Percentiles rank a stretch among this genome's conserved stretches.
phyloP scores from a whole-genome alignment of 2,888 invertebrate species.

The Escarpia spicata region DNA sequence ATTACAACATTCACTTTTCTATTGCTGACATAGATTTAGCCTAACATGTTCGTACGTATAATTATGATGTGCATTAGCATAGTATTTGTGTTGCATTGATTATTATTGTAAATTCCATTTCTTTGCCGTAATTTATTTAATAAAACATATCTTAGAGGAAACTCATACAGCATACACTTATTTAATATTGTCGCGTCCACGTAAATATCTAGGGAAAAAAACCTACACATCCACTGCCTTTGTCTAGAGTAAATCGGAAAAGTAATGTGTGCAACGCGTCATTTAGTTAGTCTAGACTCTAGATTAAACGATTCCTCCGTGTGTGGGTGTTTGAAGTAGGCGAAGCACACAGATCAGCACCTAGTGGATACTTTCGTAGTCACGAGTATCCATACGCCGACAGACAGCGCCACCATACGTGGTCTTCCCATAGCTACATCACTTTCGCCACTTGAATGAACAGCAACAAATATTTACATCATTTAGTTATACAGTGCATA shows the following conservation, averaged over 20 bases:
- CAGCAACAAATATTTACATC: too few relatives aligned
- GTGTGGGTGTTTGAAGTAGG: neutral
- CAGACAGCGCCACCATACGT: neutral
- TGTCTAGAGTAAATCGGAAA: neutral
- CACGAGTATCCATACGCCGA: neutral
- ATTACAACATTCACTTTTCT: neutral
- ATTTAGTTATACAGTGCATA: too few relatives aligned
- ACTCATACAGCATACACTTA: neutral
- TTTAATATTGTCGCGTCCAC: neutral
- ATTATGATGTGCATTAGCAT: neutral
- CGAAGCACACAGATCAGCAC: neutral
- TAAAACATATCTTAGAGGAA: neutral
- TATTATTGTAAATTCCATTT: neutral
- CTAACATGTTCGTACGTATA: neutral
- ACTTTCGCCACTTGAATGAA: too few relatives aligned
- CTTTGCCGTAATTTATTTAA: neutral
- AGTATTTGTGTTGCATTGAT: neutral
- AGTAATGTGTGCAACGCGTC: neutral
- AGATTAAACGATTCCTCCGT: neutral
- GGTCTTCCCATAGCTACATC: neutral
- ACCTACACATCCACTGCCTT: neutral
- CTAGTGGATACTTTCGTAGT: neutral
- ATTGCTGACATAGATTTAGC: neutral
- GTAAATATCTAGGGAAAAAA: neutral
- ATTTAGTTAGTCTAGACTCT: neutral